Evolutionary conservation across 2,797 vertebrate species (phyloP).

Genomic region (Siniperca obscura): DNA sequence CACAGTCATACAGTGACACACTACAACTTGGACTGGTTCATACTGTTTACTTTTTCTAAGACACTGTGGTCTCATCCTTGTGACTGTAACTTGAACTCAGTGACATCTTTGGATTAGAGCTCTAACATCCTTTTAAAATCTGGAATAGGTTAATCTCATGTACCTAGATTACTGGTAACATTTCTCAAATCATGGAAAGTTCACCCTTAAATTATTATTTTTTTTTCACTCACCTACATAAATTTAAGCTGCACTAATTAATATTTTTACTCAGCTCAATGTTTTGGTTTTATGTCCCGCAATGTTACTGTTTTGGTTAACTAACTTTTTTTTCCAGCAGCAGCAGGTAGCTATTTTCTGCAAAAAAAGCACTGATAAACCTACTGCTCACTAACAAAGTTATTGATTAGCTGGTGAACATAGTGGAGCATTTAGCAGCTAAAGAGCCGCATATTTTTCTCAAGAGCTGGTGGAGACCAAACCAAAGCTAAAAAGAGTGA

Average conservation of each 20-base stretch:
- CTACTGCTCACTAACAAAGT: no score
- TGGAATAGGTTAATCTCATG: not conserved
- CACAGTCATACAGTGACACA: not conserved
- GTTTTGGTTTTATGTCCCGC: not conserved
- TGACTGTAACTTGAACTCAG: not conserved
- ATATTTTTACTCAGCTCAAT: not conserved
- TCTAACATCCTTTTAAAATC: not conserved
- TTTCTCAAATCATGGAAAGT: constrained; percentile 3
- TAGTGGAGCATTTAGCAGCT: not conserved
- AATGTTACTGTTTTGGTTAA: not conserved
- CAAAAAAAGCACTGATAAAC: not conserved
- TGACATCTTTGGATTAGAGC: not conserved
- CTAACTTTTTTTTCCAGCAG: not conserved
- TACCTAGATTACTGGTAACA: not conserved
- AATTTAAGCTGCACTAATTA: not conserved
- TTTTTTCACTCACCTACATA: not conserved
- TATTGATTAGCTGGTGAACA: no score
- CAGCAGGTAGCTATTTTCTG: not conserved
- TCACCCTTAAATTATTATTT: not conserved
- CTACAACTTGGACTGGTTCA: not conserved
- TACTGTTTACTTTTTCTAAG: constrained; percentile 16
- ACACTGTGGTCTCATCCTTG: not conserved
- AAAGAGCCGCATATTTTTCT: not conserved
- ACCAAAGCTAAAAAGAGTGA: not conserved
- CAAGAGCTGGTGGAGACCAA: not conserved